These are phyloP conservation scores for Falcunculus frontatus DNA, from an alignment of 2,113 vertebrate species.

Conservation along the genomic window DNA sequence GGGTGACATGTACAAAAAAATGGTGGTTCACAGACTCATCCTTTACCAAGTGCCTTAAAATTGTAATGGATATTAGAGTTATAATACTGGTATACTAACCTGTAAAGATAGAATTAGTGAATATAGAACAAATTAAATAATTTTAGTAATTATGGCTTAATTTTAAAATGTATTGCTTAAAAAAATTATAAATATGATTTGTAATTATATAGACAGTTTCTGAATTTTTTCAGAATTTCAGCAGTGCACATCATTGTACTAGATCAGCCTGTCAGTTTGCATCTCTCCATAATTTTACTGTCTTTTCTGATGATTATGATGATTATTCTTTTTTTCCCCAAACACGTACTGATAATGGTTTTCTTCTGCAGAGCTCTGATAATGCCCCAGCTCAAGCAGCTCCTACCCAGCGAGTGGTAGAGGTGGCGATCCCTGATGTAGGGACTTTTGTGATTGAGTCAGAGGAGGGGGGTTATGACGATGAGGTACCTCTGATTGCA, in stretches of 20 bases:
- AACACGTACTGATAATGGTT: constrained; percentile 58
- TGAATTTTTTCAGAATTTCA: neutral
- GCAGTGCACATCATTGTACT: neutral
- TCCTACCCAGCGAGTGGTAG: constrained; percentile 84
- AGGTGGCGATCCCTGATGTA: constrained; percentile 93
- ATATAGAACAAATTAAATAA: neutral
- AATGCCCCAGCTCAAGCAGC: constrained; percentile 72
- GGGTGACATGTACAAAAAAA: neutral
- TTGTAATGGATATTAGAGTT: neutral
- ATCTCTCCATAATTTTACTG: neutral
- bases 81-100: neutral
- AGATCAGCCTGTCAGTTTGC: neutral
- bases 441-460: constrained; percentile 93
- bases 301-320: neutral
- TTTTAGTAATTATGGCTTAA: neutral
- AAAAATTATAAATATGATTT: neutral
- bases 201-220: neutral
- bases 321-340: neutral
- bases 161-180: neutral
- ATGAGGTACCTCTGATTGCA: constrained; percentile 84
- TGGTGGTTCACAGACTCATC: neutral
- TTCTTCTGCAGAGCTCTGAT: constrained; percentile 79
- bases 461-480: constrained; percentile 95
- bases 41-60: neutral
- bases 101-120: neutral